These are phyloP conservation scores for Acrocyrtus sp. DNA, from an alignment of 2,888 invertebrate genomes.

Conservation along the genomic window DNA sequence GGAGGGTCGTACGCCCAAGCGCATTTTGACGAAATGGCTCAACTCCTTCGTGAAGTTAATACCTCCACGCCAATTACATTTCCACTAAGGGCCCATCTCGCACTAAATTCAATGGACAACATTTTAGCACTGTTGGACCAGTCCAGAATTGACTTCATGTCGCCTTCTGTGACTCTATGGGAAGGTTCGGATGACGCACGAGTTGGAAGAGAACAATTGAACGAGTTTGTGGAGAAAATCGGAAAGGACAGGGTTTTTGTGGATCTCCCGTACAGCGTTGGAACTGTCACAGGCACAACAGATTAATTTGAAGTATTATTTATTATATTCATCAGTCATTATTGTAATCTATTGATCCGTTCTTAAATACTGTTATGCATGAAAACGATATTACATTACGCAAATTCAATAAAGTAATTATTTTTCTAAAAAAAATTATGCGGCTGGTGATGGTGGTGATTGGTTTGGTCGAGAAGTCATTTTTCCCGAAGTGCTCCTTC, in stretches of 20 bases:
- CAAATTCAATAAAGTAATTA: too few relatives aligned
- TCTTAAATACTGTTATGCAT: too few relatives aligned
- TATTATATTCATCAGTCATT: too few relatives aligned
- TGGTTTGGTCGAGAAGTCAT: too few relatives aligned
- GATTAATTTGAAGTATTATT: too few relatives aligned
- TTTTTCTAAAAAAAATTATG: too few relatives aligned
- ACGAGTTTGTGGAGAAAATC: constrained; percentile 17
- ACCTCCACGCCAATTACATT: constrained; percentile 31
- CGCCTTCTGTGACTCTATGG: constrained; percentile 39
- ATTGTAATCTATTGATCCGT: too few relatives aligned
- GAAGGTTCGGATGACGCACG: constrained; percentile 15
- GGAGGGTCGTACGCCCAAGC: constrained; percentile 14
- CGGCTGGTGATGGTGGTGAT: too few relatives aligned
- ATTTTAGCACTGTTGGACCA: constrained; percentile 22
- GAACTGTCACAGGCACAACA: too few relatives aligned
- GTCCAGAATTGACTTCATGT: constrained; percentile 11
- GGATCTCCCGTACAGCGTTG: constrained; percentile 38
- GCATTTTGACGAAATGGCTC: constrained; percentile 25
- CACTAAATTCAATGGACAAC: constrained; percentile 15
- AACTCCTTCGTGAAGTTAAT: background rate
- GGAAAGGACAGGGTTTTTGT: constrained; percentile 20
- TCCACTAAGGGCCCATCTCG: constrained; percentile 28
- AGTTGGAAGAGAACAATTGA: background rate
- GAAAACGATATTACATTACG: too few relatives aligned
- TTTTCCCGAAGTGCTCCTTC: too few relatives aligned